Evolutionary conservation across 2,797 vertebrate species (phyloP), one percentile per base, ranked within the genome.

Genomic region (Acrocephalus scirpaceus): DNA sequence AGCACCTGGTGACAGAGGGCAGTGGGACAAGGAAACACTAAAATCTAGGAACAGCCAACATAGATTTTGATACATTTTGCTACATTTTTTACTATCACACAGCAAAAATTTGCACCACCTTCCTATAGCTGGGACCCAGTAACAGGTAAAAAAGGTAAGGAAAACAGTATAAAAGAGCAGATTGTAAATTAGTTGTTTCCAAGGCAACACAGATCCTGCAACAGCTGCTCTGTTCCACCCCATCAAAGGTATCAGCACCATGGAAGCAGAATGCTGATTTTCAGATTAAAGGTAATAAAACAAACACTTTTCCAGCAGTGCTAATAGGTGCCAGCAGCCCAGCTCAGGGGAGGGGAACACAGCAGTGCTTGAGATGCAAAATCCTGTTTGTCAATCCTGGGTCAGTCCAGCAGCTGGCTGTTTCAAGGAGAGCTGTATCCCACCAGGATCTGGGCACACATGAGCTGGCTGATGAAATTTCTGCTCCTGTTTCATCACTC

Each of bases 111-210:
- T 38, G 32, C 53, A 56, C 6, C 38, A 36, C 13, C 29, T 18
- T 82, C 22, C 79, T 25, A 21, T 9, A 91, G 66, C 57, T 42
- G 19, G 26, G 42, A 45, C 42, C 29, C 38, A 48, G 54, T 11
- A 67, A 58, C 50, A 42, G 70, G 57, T 67, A 47, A 56, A 40
- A 66, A 88, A 90, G 48, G 82, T 61, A 69, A 40, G 27, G 16
- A n/a, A 72, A 88, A 65, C 25, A 56, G 29, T 11, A n/a, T 5
- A 10, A 66, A 91, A 80, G 64, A 53, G 26, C 60, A 79, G 25
- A 58, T 70, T 92, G 86, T 71, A 90, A 88, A 83, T 25, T 3
- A 91, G 48, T 45, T 44, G 80, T 93, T 93, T 66, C 92, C 76
- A 19, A 57, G 93, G 84, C 70, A 78, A 92, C 30, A 2, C 0